Conservation (phyloP, 2,888 invertebrate genomes). For the Mesopsocus fuscifrons region DNA sequence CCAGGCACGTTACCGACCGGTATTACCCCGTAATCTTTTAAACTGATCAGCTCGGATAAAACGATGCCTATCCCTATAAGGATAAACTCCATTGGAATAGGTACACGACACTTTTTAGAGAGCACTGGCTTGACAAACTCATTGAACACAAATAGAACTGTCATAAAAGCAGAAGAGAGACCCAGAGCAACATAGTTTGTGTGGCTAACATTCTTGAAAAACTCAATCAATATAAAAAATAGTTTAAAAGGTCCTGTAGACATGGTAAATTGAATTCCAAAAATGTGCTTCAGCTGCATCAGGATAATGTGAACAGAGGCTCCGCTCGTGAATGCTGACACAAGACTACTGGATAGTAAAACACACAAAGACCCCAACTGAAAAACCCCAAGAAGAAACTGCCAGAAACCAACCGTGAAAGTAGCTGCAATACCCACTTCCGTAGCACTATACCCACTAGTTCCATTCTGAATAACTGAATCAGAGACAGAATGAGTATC, state of each 20-base stretch:
- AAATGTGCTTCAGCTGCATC: slow-evolving; percentile 44
- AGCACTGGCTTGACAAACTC: slow-evolving; percentile 43
- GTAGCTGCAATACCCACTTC: slow-evolving; percentile 57
- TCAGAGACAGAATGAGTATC: background rate
- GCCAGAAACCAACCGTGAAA: slow-evolving; percentile 49
- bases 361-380: slow-evolving; percentile 50
- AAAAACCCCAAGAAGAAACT: slow-evolving; percentile 29
- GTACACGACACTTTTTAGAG: slow-evolving; percentile 37
- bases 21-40: slow-evolving; percentile 38
- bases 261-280: slow-evolving; percentile 37
- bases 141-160: slow-evolving; percentile 43
- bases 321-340: slow-evolving; percentile 72
- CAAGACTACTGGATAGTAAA: slow-evolving; percentile 55
- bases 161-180: slow-evolving; percentile 44
- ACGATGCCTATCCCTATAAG: slow-evolving; percentile 51
- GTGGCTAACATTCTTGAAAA: slow-evolving; percentile 27
- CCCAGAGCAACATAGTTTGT: slow-evolving; percentile 45
- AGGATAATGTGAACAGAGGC: slow-evolving; percentile 65
- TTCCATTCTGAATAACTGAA: background rate
- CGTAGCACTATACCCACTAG: slow-evolving; percentile 24
- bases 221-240: slow-evolving; percentile 33
- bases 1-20: slow-evolving; percentile 60
- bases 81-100: slow-evolving; percentile 64
- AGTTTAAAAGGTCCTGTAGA: slow-evolving; percentile 41
- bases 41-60: slow-evolving; percentile 37